Conservation (phyloP, 2,797 vertebrate species). For the Characodon lateralis region DNA sequence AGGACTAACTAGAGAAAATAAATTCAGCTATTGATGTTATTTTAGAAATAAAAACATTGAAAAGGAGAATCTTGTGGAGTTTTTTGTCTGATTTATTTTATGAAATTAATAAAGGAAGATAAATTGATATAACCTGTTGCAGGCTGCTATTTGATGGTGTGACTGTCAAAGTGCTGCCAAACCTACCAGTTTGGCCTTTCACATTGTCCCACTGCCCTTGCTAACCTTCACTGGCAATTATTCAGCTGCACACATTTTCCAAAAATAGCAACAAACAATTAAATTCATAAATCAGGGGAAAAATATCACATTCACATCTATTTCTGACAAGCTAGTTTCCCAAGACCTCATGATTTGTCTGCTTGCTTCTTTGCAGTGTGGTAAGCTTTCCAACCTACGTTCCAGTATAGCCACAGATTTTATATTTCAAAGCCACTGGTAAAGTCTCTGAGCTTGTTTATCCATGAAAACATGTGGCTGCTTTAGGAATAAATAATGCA, state of each 20-base stretch:
- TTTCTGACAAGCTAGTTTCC: not conserved
- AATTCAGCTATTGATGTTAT: not conserved
- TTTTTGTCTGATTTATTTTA: not conserved
- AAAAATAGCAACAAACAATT: conserved; percentile 41
- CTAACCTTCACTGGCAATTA: conserved; percentile 36
- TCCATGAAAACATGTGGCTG: not conserved
- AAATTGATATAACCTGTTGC: not conserved
- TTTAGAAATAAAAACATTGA: not conserved
- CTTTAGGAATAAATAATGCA: not conserved
- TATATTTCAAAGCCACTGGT: not conserved
- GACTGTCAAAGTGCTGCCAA: conserved; percentile 20
- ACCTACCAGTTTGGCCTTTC: conserved; percentile 39
- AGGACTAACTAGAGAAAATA: not conserved
- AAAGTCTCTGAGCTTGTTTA: not conserved
- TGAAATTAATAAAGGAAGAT: not conserved
- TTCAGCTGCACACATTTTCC: conserved; percentile 26
- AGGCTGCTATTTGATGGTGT: not conserved
- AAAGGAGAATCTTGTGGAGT: not conserved
- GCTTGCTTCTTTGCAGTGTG: not conserved
- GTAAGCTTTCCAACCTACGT: no score
- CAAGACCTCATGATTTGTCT: not conserved
- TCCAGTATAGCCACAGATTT: not conserved
- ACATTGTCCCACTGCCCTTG: conserved; percentile 13
- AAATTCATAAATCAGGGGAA: conserved; percentile 15
- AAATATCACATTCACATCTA: not conserved